Base-by-base conservation (phyloP, 2,888 invertebrate genomes). In the Acutogordius australiensis region DNA sequence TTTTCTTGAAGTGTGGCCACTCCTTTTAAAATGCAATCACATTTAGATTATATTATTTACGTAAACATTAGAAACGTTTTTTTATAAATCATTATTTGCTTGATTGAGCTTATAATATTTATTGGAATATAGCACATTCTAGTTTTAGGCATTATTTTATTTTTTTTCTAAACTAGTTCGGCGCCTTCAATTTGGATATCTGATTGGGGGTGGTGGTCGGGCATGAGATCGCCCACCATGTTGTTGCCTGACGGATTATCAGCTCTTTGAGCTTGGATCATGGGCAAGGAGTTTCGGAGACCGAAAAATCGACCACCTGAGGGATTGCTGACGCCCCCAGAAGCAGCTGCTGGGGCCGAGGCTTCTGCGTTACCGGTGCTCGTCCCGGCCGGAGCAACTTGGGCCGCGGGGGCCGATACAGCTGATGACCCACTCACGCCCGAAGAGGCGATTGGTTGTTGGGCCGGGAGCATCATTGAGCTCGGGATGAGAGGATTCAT, bases 111-210 rank as follows among this genome's bases (percentile, higher is more conserved):
- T n/a, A n/a, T n/a, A n/a, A n/a, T n/a, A n/a, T n/a, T n/a, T n/a
- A n/a, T n/a, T n/a, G n/a, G n/a, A n/a, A n/a, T n/a, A n/a, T n/a
- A n/a, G n/a, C n/a, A n/a, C n/a, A n/a, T n/a, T n/a, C n/a, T n/a
- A n/a, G n/a, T n/a, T n/a, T n/a, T n/a, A n/a, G n/a, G n/a, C n/a
- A n/a, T n/a, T n/a, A n/a, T n/a, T n/a, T n/a, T n/a, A n/a, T n/a
- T n/a, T n/a, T n/a, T 37, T 37, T 37, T 51, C 23, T 51, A 51
- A 4, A 51, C 4, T 4, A 51, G 23, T 51, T 51, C 51, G 23
- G 51, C 51, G 4, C 51, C 51, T 51, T 51, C 51, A 4, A 51
- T 51, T 23, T 51, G 51, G 8, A 51, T 23, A 23, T 51, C 51
- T 8, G 51, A 21, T 8, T 23, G n/a, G 8, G 37, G 37, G 23